Evolutionary conservation across 2,797 vertebrate genomes (phyloP).

Genomic region (Cynopterus sphinx): DNA sequence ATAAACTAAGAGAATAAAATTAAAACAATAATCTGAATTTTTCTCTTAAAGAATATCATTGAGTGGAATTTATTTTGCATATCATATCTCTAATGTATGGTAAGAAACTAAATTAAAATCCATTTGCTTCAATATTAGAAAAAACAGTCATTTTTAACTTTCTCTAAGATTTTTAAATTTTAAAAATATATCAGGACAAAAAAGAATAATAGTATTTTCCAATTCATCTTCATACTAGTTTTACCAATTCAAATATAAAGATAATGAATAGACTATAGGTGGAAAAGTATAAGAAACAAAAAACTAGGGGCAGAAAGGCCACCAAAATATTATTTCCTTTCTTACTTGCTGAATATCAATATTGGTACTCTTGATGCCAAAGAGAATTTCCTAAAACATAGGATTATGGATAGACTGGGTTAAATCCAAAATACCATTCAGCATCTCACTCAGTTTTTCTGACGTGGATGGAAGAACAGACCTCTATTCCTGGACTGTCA

Average conservation of each 20-base stretch:
- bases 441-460: not conserved
- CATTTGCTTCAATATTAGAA: not conserved
- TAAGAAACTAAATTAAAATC: slow-evolving; percentile 42
- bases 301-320: not conserved
- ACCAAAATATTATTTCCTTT: not conserved
- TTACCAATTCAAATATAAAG: slow-evolving; percentile 28
- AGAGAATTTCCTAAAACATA: not conserved
- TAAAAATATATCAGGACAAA: not conserved
- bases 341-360: not conserved
- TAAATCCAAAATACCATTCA: not conserved
- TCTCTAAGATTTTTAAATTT: not conserved
- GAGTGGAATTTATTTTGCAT: not conserved
- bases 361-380: not conserved
- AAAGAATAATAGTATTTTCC: not conserved
- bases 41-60: slow-evolving; percentile 21
- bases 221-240: not conserved
- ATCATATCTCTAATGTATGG: not conserved
- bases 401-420: not conserved
- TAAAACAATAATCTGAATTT: not conserved
- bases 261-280: not conserved
- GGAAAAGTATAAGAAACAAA: not conserved
- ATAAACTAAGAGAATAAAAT: slow-evolving; percentile 35
- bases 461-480: not conserved
- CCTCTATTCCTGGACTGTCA: not conserved
- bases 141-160: not conserved